Evolutionary conservation across 2,797 vertebrate genomes (phyloP), one percentile per base, ranked within the genome.

Genomic region (Myiotriccus ornatus): DNA sequence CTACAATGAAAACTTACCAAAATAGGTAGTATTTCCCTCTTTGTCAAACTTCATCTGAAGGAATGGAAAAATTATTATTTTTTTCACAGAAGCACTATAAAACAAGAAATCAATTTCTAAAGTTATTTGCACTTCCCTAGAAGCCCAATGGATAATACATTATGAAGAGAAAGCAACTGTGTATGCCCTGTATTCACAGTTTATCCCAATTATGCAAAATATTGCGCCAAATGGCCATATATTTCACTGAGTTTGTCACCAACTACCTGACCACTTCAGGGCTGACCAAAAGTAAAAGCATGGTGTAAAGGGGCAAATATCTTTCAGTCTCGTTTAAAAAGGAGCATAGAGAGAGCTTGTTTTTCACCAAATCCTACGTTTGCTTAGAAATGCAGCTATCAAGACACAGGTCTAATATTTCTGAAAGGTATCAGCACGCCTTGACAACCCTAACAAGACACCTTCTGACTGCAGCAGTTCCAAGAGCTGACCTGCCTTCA

Each of bases 11-110:
- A 87, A 98, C 99, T 98, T 96, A 99, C 99, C 99, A 97, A 99
- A 99, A 57, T 98, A 98, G 30, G 98, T 98, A 47, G 99, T 98
- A 59, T 98, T 99, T 94, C 99, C 99, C 11, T 98, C 97, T 91
- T 98, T 98, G 95, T 99, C 99, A 97, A 99, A 98, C 93, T 98
- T 99, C 98, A 99, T 99, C 99, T 99, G 97, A 47, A 96, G 18
- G 32, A 67, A n/a, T 39, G 4, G 10, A 3, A 70, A 81, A 73
- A 47, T n/a, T 32, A 2, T 1, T 0, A 0, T 7, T 23, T 44
- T 37, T 79, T 75, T 84, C 43, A 78, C 13, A 76, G 17, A 90
- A 56, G 5, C 50, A 47, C 27, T 55, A 59, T 3, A 67, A 60
- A 82, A 53, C 10, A 74, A 43, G 9, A 70, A 69, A 59, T 34